Percentiles rank a stretch among this genome's conserved stretches.
Conservation (phyloP, 2,113 vertebrate species). For the Mesocricetus auratus region DNA sequence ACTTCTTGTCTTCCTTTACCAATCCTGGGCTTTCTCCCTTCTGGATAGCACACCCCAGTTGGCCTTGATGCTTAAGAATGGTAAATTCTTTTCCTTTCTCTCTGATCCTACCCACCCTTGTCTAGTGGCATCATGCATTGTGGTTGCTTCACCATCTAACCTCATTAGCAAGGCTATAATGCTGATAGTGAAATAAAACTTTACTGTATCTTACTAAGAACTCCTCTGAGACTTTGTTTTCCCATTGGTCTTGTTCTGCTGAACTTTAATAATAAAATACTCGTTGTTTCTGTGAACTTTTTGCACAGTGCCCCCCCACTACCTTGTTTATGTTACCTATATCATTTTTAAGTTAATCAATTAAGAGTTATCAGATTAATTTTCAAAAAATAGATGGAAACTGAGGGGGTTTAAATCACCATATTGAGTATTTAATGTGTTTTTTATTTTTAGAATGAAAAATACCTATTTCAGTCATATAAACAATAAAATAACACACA, state of each 20-base stretch:
- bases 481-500: conserved; percentile 30
- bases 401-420: conserved; percentile 46
- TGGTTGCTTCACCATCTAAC: background rate
- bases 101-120: background rate
- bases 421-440: conserved; percentile 48
- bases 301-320: background rate
- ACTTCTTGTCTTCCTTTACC: background rate
- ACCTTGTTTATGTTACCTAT: conserved; percentile 41
- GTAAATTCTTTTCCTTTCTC: background rate
- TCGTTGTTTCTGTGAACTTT: background rate
- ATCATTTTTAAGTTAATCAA: conserved; percentile 42
- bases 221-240: background rate
- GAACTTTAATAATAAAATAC: conserved; percentile 13
- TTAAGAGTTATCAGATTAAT: conserved; percentile 12
- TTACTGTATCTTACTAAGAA: background rate
- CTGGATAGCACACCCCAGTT: background rate
- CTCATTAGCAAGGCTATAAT: background rate
- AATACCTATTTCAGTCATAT: background rate
- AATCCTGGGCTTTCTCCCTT: background rate
- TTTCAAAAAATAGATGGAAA: conserved; percentile 22
- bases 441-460: conserved; percentile 43
- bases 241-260: background rate
- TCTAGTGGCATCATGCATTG: background rate
- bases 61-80: conserved; percentile 38
- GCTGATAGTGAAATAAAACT: background rate